Evolutionary conservation across 2,888 invertebrate species (phyloP), one percentile per base, ranked within the genome.

Genomic region (Synanthedon vespiformis): DNA sequence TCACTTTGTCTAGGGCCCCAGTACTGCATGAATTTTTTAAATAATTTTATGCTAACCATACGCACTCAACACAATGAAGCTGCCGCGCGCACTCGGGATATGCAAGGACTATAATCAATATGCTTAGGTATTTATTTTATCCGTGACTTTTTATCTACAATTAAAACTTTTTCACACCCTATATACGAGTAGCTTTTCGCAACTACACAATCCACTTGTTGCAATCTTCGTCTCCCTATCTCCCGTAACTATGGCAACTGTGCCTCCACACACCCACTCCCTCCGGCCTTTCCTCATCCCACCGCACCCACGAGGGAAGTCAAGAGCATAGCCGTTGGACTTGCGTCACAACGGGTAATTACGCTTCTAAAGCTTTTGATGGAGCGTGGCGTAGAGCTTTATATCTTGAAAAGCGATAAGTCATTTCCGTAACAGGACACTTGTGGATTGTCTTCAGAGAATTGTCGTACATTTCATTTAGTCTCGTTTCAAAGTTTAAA

Each of bases 321-420:
- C 71, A 74, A 77, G 72, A 72, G 65, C 72, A 75, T 72, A 71
- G 72, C 72, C 57, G 72, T 70, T 64, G 73, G 63, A 66, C 63
- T 69, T 65, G 66, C 72, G 76, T 77, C 79, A 74, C 69, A 63
- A 16, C 69, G 80, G 74, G 77, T 80, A 85, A 83, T 86, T 85
- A 84, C 80, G 69, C 80, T 34, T 72, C 76, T 80, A 77, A 75
- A 77, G 82, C 79, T 76, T 77, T 77, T 78, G 75, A 78, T 73
- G 71, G 70, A 70, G 71, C 55, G 58, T 10, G 6, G 48, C 13
- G 48, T 48, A 16, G 64, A 64, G 70, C 68, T 70, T 69, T 71
- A 64, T 63, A 64, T 63, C 65, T 69, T 67, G 66, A 61, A 65
- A 65, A 60, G 22, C n/a, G 10, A 44, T 48, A 48, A 48, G 16